A percentile compares a stretch with the other conserved stretches of the same genome.
Evolutionary conservation across 2,113 vertebrate genomes (phyloP).

Genomic region (Nettapus auritus): DNA sequence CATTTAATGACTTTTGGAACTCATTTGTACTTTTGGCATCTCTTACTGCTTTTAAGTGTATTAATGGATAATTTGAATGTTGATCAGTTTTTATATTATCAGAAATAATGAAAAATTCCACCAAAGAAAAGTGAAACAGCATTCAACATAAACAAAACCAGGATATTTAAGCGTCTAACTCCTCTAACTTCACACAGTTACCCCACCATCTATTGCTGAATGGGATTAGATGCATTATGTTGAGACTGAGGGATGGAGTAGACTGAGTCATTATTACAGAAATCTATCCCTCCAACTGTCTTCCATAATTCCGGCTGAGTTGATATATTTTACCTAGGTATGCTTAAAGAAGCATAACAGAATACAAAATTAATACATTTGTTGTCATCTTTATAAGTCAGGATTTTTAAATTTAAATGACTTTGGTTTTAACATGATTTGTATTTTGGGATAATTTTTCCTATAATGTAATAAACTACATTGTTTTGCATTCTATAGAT

Average conservation of each 20-base stretch:
- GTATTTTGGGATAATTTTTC: background rate
- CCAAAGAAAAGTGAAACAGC: background rate
- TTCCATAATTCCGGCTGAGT: background rate
- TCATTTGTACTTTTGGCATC: background rate
- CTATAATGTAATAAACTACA: background rate
- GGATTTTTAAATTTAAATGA: background rate
- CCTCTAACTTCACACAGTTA: background rate
- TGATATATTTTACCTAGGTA: background rate
- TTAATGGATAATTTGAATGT: background rate
- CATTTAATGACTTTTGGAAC: background rate
- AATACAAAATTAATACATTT: background rate
- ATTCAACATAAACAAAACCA: background rate
- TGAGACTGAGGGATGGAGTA: background rate
- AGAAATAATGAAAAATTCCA: background rate
- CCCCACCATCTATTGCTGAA: background rate
- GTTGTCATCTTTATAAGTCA: background rate
- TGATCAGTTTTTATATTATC: background rate
- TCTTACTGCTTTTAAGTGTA: background rate
- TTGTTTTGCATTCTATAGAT: background rate
- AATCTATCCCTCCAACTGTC: background rate
- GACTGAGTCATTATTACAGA: background rate
- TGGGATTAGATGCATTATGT: background rate
- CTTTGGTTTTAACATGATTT: background rate
- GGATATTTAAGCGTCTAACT: background rate
- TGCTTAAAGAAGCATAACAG: background rate